Percentiles rank a stretch among this genome's conserved stretches.
Evolutionary conservation across 2,888 invertebrate genomes (phyloP).

Genomic region (Steinernema scapterisci): DNA sequence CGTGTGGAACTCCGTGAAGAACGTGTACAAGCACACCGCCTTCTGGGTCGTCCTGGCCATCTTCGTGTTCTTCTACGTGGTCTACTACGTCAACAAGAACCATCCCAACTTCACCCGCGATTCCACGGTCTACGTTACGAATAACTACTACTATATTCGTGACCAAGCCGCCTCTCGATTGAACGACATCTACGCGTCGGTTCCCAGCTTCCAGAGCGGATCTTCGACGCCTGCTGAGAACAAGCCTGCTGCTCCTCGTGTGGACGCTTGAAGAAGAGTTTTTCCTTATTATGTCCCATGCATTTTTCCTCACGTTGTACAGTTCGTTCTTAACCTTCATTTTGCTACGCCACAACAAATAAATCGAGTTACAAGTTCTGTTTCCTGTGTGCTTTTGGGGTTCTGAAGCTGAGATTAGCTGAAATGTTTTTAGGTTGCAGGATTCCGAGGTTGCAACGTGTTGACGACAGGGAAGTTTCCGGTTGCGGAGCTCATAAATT

Average conservation of each 20-base stretch:
- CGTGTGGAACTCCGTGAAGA: background rate
- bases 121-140: background rate
- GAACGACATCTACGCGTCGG: background rate
- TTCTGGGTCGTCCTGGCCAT: conserved; percentile 1
- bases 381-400: too few species aligned
- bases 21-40: background rate
- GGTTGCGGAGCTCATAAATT: too few species aligned
- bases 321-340: background rate
- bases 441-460: too few species aligned
- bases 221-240: too few species aligned
- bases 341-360: background rate
- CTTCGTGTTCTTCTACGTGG: background rate
- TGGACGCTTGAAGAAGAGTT: background rate
- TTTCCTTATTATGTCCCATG: background rate
- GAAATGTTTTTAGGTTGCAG: too few species aligned
- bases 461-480: too few species aligned
- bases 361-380: background rate
- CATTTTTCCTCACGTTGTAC: background rate
- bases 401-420: too few species aligned
- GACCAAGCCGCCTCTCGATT: conserved; percentile 6
- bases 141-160: conserved; percentile 15
- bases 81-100: background rate
- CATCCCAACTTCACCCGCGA: background rate
- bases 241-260: background rate
- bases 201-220: too few species aligned